A percentile compares a stretch with the other conserved stretches of the same genome.
Evolutionary conservation across 2,797 vertebrate genomes (phyloP).

Genomic region (Astyanax mexicanus): DNA sequence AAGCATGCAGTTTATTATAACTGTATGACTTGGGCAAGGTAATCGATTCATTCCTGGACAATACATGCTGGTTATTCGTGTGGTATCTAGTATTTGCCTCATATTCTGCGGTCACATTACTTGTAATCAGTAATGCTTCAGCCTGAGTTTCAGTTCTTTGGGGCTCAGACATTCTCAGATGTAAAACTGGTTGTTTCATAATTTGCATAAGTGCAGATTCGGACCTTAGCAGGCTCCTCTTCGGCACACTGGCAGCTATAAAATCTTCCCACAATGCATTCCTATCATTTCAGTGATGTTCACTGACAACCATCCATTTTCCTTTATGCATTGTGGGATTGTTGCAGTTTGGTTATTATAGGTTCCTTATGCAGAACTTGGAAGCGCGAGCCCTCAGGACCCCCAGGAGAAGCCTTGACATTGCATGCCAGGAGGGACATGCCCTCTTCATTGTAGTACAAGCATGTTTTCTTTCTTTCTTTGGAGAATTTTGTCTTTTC

Average conservation of each 20-base stretch:
- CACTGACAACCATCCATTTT: constrained; percentile 56
- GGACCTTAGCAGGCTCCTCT: constrained; percentile 65
- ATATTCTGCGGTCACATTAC: not conserved
- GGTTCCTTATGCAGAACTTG: constrained; percentile 61
- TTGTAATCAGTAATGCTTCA: not conserved
- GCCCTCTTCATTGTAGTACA: constrained; percentile 82
- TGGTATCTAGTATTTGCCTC: constrained; percentile 17
- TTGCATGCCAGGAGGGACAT: constrained; percentile 80
- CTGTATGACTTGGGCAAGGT: not conserved
- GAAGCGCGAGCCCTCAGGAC: constrained; percentile 56
- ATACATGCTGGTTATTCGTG: not conserved
- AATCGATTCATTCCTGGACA: constrained; percentile 1
- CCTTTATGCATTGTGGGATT: constrained; percentile 48
- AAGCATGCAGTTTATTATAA: not conserved
- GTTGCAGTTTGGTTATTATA: constrained; percentile 56
- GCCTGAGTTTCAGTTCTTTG: constrained; percentile 21
- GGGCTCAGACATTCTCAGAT: constrained; percentile 45
- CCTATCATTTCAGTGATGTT: constrained; percentile 62
- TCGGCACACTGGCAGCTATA: constrained; percentile 58
- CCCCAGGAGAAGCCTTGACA: constrained; percentile 81
- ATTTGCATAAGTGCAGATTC: constrained; percentile 55
- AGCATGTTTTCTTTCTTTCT: constrained; percentile 82
- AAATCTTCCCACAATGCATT: constrained; percentile 46
- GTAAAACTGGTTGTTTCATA: constrained; percentile 56
- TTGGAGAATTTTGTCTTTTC: constrained; percentile 89